Conservation (phyloP, 2,113 vertebrate species). For the Menura novaehollandiae region DNA sequence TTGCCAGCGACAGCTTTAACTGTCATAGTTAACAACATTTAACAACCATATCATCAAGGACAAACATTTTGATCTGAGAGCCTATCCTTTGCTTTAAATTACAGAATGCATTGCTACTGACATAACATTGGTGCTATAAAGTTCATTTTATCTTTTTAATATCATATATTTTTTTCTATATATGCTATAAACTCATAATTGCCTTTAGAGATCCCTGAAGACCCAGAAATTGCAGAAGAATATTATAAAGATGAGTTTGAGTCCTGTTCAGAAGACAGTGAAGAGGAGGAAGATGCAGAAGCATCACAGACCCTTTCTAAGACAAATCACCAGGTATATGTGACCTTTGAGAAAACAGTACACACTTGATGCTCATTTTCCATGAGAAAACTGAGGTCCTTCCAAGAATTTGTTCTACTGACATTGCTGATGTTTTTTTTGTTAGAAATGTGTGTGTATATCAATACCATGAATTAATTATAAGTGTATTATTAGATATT, state of each 20-base stretch:
- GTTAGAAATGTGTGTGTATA: neutral
- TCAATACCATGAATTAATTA: neutral
- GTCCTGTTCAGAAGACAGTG: conserved; percentile 79
- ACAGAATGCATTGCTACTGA: neutral
- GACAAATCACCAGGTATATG: conserved; percentile 72
- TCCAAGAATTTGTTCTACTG: neutral
- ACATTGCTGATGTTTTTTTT: neutral
- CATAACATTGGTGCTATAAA: neutral
- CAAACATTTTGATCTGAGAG: neutral
- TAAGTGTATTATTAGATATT: neutral
- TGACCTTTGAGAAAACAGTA: neutral
- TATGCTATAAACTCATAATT: neutral
- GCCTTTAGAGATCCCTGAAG: conserved; percentile 81
- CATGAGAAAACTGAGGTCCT: neutral
- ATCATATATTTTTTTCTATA: neutral
- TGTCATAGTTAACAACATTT: too few relatives aligned
- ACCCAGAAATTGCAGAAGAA: conserved; percentile 79
- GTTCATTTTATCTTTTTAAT: neutral
- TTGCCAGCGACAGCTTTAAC: neutral
- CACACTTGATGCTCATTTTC: neutral
- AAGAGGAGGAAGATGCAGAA: conserved; percentile 52
- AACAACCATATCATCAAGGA: neutral
- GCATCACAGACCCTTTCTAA: neutral
- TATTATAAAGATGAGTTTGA: conserved; percentile 83
- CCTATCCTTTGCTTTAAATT: neutral